Evolutionary conservation across 2,113 vertebrate species (phyloP).

Genomic region (Erpornis zantholeuca): DNA sequence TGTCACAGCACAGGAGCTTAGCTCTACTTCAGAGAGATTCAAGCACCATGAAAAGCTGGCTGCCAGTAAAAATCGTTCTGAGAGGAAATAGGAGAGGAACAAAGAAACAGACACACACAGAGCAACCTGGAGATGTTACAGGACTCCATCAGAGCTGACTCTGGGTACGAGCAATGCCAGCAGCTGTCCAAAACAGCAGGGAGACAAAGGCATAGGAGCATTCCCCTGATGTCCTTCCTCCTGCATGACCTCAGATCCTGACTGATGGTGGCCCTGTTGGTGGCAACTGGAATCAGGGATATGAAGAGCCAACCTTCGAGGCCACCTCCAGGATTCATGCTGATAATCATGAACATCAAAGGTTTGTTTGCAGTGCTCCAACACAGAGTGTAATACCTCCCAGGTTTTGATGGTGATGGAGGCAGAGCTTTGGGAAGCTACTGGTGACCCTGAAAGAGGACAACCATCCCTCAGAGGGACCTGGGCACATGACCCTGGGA

Average conservation of each 20-base stretch:
- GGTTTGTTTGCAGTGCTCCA: background rate
- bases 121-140: background rate
- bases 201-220: background rate
- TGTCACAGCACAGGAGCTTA: background rate
- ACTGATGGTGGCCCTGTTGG: no score
- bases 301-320: background rate
- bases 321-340: background rate
- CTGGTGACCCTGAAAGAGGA: background rate
- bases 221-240: background rate
- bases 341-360: background rate
- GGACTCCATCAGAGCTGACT: background rate
- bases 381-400: background rate
- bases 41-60: background rate
- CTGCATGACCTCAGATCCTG: background rate
- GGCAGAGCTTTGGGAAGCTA: background rate
- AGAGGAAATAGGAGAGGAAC: background rate
- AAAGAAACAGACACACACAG: background rate
- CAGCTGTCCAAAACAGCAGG: background rate
- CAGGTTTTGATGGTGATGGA: background rate
- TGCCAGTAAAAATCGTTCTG: background rate
- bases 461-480: background rate
- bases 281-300: background rate
- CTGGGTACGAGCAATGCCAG: background rate
- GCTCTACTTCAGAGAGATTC: background rate
- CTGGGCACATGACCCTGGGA: rapidly evolving